phyloP scores from a whole-genome alignment of 2,113 vertebrate species.

The Podarcis cretensis region DNA sequence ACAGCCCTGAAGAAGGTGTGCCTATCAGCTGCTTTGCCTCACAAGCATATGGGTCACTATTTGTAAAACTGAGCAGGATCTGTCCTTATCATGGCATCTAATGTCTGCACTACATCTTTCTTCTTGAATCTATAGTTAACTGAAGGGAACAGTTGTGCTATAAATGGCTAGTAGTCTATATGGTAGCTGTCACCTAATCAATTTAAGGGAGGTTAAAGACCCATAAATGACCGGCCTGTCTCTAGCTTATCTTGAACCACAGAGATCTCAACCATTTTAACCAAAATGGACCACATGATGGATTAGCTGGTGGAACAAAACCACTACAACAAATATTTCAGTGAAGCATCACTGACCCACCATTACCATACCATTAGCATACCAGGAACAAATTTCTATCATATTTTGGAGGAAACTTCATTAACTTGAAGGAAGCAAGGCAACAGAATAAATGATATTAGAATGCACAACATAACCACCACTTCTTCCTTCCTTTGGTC shows the following conservation, averaged over 20 bases:
- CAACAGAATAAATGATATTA: not conserved
- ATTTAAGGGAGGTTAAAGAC: constrained; percentile 28
- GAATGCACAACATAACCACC: not conserved
- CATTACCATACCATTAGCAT: not conserved
- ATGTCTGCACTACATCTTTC: not conserved
- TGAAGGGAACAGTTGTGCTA: constrained; percentile 19
- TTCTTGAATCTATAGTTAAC: constrained; percentile 4
- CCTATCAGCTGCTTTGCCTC: not conserved
- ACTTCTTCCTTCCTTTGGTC: not conserved
- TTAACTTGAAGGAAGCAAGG: not conserved
- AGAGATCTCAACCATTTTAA: constrained; percentile 22
- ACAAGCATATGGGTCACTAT: not conserved
- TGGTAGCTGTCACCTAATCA: constrained; percentile 20
- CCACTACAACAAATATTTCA: not conserved
- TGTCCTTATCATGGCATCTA: not conserved
- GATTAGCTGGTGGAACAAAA: not conserved
- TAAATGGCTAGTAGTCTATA: constrained; percentile 41
- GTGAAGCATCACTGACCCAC: not conserved
- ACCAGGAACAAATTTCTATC: not conserved
- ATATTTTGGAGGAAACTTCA: not conserved
- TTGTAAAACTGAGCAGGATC: not conserved
- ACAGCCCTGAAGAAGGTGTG: not conserved
- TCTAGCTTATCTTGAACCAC: constrained; percentile 37
- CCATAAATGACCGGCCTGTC: constrained; percentile 12
- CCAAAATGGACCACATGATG: constrained; percentile 19